Conservation (phyloP, 2,113 vertebrate species). For the Hippocampus barbouri region DNA sequence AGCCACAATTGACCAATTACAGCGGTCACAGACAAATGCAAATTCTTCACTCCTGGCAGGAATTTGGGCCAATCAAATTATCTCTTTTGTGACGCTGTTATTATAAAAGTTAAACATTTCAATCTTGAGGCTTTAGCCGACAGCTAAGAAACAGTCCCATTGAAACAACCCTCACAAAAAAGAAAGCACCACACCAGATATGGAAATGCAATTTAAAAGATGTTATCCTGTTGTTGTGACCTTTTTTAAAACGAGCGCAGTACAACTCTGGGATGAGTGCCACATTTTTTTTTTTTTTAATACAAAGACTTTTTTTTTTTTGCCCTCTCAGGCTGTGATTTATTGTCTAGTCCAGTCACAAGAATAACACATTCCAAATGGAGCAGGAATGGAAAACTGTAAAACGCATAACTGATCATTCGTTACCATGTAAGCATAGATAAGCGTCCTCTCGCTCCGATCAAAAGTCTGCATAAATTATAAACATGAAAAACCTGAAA, state of each 20-base stretch:
- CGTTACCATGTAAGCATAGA: neutral
- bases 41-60: neutral
- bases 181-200: neutral
- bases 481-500: conserved; percentile 14
- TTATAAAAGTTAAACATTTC: neutral
- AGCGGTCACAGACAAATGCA: neutral
- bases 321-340: neutral
- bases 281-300: neutral
- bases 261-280: conserved; percentile 3
- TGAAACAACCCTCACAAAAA: neutral
- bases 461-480: conserved; percentile 13
- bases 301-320: neutral
- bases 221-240: neutral
- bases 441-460: conserved; percentile 19
- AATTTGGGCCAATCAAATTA: neutral
- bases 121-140: neutral
- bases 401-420: neutral
- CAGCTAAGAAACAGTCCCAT: neutral
- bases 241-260: conserved; percentile 3
- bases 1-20: neutral
- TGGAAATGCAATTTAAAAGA: neutral
- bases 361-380: conserved; percentile 9
- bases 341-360: neutral
- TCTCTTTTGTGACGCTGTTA: neutral
- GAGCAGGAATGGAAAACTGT: neutral